Conservation (phyloP, 2,888 invertebrate genomes). For the Gari tellinella region DNA sequence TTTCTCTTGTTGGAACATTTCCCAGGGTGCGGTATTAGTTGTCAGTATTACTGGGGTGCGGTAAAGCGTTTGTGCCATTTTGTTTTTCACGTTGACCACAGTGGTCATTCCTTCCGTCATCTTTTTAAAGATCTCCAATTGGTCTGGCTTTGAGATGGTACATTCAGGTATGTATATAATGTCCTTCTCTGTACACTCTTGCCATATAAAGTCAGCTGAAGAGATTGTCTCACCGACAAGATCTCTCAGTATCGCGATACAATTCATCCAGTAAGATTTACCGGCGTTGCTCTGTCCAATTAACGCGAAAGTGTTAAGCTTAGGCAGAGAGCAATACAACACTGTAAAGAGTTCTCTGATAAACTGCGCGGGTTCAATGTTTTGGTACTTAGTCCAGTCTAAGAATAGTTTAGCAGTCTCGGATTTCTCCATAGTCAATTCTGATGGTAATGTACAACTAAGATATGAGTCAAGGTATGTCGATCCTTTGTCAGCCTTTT, state of each 20-base stretch:
- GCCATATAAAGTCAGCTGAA: constrained; percentile 14
- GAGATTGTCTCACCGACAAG: constrained; percentile 8
- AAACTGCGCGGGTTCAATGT: background rate
- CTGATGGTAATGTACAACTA: background rate
- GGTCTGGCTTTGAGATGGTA: constrained; percentile 7
- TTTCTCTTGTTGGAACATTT: background rate
- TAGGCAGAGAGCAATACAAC: background rate
- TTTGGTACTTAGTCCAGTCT: constrained; percentile 18
- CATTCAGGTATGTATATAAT: constrained; percentile 17
- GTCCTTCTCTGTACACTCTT: constrained; percentile 14
- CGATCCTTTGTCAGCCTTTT: background rate
- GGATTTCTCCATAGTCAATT: background rate
- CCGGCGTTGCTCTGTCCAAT: constrained; percentile 7
- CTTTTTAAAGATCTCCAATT: constrained; percentile 18
- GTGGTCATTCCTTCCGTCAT: constrained; percentile 11
- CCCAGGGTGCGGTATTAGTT: background rate
- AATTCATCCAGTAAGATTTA: constrained; percentile 16
- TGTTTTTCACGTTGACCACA: constrained; percentile 18
- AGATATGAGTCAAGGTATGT: background rate
- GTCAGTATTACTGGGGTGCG: constrained; percentile 9
- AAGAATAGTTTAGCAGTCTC: constrained; percentile 12
- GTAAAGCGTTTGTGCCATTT: background rate
- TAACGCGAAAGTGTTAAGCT: constrained; percentile 6
- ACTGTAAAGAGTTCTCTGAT: constrained; percentile 3
- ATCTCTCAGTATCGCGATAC: background rate